Base-by-base conservation (phyloP, 2,113 vertebrate genomes). In the Garra rufa region DNA sequence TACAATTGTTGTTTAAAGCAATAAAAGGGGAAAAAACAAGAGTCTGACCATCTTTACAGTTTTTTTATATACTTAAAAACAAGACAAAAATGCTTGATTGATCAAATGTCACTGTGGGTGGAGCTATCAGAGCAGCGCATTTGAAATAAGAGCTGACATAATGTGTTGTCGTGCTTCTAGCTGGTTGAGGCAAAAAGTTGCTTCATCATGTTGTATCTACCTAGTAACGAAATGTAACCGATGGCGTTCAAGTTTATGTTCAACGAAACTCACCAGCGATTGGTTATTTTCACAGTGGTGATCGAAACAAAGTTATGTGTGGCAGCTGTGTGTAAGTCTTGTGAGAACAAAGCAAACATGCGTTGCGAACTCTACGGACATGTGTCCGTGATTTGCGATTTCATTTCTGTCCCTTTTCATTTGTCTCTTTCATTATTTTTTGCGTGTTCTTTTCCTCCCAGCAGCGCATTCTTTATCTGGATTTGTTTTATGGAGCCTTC, bases 401-500 rank as follows among this genome's bases (percentile, higher is more conserved):
- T 91, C 71, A 89, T 91, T 88, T 87, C 19, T 75, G 86, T 77
- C 34, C 46, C 21, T 65, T 92, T 91, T 92, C 82, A 91, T 92
- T 88, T 48, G n/a, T 48, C 50, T 50, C 41, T 81, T 74, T 65
- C 70, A 61, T 74, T 81, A 41, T 50, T 52, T 24, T 81, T 50
- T 70, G 1, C 5, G 2, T 82, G 43, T 75, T 85, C 57, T 83
- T 73, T 90, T 85, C 75, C 87, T 85, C 59, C n/a, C 84, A 85
- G 88, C 78, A 73, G 79, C 57, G 55, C 15, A 71, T 82, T 89
- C 86, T 88, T 87, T 89, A 91, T 91, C 93, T 93, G 91, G 90
- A 91, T 91, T 92, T 91, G 67, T 90, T 90, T 93, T 78, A 92
- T 91, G 86, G 86, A 84, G 82, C 84, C 90, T 92, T 94, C 85